Base-by-base conservation (phyloP, 2,113 vertebrate genomes). In the Onychorhynchus coronatus region DNA sequence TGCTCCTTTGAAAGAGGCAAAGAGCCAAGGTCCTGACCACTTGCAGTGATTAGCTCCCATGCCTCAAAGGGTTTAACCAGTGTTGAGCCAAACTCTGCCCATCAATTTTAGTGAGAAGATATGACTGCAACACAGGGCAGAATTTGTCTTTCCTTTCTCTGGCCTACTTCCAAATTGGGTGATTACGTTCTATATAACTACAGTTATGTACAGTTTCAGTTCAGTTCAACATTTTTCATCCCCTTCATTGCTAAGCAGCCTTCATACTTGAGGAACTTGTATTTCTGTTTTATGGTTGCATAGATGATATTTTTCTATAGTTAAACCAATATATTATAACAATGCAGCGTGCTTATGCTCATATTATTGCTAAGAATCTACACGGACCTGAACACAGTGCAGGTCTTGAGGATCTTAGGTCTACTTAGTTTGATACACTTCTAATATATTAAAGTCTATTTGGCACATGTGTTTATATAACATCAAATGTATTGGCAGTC, bases 121-220 rank as follows among this genome's bases (percentile, higher is more conserved):
- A 35, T n/a, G 71, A 28, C 50, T 86, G 44, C 59, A 96, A 85
- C 63, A 89, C 84, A 96, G 55, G 87, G 78, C 53, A 91, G 42
- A 73, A 77, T 91, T 91, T 95, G 58, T 70, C 61, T 39, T 74
- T 13, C 61, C 11, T 42, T 91, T 67, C 70, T 55, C 52, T 78
- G 77, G 52, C 44, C 47, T 91, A 24, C 47, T 85, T 83, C 80
- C 86, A 88, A 76, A 86, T 13, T 68, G 50, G 2, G 8, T 68
- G 73, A 92, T 91, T 93, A 25, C n/a, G n/a, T 85, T 89, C 46
- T 74, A 25, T 19, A 42, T 74, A 67, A 56, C 65, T 75, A 63
- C 28, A 50, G 53, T 59, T 94, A 55, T 16, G 33, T 42, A 55
- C 28, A 41, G 10, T 59, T 89, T 91, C 33, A 37, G 46, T 62